phyloP scores from a whole-genome alignment of 2,797 vertebrate genomes.

The Ammospiza maritima region DNA sequence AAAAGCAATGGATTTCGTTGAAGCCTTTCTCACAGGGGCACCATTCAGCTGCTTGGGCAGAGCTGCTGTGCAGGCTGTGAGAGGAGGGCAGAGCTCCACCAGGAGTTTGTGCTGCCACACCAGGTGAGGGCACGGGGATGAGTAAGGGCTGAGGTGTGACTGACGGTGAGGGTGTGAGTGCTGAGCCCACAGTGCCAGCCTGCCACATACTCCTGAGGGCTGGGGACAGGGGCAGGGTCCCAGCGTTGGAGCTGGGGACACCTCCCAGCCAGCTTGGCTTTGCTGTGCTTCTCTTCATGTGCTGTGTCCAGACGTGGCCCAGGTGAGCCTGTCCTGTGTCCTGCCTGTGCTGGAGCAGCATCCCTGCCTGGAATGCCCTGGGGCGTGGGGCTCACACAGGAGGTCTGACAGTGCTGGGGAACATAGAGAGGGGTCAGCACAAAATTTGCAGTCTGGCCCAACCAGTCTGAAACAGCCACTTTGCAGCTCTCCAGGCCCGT shows the following conservation, averaged over 20 bases:
- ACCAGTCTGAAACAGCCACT: rapidly evolving
- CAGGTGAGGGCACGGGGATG: rapidly evolving
- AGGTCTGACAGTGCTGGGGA: not conserved
- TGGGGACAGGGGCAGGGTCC: rapidly evolving
- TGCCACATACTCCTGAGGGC: rapidly evolving
- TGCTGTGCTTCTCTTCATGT: rapidly evolving
- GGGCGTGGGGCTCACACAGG: rapidly evolving
- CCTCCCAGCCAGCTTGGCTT: not conserved
- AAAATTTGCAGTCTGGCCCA: not conserved
- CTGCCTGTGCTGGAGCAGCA: no score
- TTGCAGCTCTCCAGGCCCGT: rapidly evolving
- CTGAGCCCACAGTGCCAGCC: rapidly evolving
- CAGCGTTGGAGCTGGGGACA: rapidly evolving
- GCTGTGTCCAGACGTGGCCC: not conserved
- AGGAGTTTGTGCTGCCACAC: rapidly evolving
- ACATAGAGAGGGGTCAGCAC: rapidly evolving
- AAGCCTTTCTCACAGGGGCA: not conserved
- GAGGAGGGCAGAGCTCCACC: not conserved
- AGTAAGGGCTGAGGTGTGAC: rapidly evolving
- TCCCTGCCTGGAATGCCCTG: rapidly evolving
- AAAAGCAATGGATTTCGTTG: not conserved
- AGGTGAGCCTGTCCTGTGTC: not conserved
- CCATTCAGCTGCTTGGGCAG: rapidly evolving
- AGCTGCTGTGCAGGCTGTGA: not conserved
- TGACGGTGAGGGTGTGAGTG: rapidly evolving